Percentiles rank a stretch among this genome's conserved stretches.
These are phyloP conservation scores for Hylaeus anthracinus DNA, from an alignment of 1,140 invertebrate species.

Conservation along the genomic window DNA sequence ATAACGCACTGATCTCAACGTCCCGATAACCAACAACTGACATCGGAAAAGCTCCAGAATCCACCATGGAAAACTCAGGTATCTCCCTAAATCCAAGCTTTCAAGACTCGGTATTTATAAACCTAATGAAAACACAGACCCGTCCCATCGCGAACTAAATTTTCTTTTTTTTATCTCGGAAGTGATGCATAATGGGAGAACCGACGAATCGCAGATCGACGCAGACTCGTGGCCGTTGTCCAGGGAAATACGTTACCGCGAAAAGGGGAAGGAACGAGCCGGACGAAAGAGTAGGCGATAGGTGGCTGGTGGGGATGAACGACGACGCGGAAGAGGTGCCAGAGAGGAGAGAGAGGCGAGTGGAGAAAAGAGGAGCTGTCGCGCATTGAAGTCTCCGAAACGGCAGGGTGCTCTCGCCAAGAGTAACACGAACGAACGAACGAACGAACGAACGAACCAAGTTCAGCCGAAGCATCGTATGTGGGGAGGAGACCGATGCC, in stretches of 20 bases:
- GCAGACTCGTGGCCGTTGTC: constrained; percentile 21
- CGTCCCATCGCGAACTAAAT: too few relatives aligned
- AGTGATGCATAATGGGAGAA: too few relatives aligned
- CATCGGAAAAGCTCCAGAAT: too few relatives aligned
- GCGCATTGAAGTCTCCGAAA: constrained; percentile 79
- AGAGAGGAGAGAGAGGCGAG: constrained; percentile 57
- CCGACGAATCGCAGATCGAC: too few relatives aligned
- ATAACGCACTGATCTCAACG: too few relatives aligned
- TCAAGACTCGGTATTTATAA: too few relatives aligned
- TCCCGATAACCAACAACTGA: too few relatives aligned
- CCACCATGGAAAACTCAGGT: too few relatives aligned
- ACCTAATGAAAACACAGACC: too few relatives aligned
- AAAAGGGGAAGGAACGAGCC: constrained; percentile 43
- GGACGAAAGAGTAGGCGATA: constrained; percentile 53
- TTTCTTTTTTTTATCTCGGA: too few relatives aligned
- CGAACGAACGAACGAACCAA: constrained; percentile 23
- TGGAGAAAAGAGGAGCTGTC: constrained; percentile 72
- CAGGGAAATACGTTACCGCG: constrained; percentile 51
- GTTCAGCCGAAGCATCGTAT: constrained; percentile 38
- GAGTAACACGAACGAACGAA: constrained; percentile 65
- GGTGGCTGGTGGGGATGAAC: constrained; percentile 51
- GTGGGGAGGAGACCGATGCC: constrained; percentile 34
- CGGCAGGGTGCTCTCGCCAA: constrained; percentile 55
- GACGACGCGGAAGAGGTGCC: constrained; percentile 63
- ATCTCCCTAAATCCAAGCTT: too few relatives aligned